Evolutionary conservation across 2,797 vertebrate species (phyloP), one percentile per base, ranked within the genome.

Genomic region (Sebastiscus albofasciatus): DNA sequence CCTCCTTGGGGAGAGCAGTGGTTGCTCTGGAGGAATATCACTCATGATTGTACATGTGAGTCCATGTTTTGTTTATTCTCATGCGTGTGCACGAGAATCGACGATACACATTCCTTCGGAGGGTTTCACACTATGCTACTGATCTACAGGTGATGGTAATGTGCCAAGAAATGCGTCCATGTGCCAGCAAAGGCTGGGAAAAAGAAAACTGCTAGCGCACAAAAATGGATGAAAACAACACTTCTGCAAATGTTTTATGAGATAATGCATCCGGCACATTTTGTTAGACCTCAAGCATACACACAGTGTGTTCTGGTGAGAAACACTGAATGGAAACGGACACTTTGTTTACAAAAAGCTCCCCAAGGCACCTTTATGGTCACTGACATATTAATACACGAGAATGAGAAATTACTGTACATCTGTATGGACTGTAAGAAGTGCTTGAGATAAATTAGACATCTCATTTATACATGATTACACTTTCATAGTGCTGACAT

Each of bases 11-110:
- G 46, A 4, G 46, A 49, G 18, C 46, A 0, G 18, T 18, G 46
- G 42, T 46, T 18, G 42, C 42, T 46, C 42, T 46, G 42, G 42
- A 46, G 42, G 42, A 49, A 20, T 49, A 49, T 49, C 42, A 20
- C 42, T 46, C 42, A 0, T 20, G 42, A 49, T 49, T 49, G 0
- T 49, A 49, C 1, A 3, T 0, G 0, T 49, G 42, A 18, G 42
- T 49, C 42, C 42, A 49, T 4, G 42, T 49, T 49, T 49, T n/a
- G 49, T 22, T 52, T n/a, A 9, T 52, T n/a, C 0, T n/a, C 20
- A 52, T 52, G 0, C 20, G 20, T 20, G 49, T 11, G 49, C 9
- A 0, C 20, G 49, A 52, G 20, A n/a, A 54, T 22, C 9, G 2
- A 54, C 9, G 0, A 54, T 22, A 22, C 20, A 22, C n/a, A 22